Conservation (phyloP, 2,888 invertebrate genomes). For the Priocnemis perturbator region DNA sequence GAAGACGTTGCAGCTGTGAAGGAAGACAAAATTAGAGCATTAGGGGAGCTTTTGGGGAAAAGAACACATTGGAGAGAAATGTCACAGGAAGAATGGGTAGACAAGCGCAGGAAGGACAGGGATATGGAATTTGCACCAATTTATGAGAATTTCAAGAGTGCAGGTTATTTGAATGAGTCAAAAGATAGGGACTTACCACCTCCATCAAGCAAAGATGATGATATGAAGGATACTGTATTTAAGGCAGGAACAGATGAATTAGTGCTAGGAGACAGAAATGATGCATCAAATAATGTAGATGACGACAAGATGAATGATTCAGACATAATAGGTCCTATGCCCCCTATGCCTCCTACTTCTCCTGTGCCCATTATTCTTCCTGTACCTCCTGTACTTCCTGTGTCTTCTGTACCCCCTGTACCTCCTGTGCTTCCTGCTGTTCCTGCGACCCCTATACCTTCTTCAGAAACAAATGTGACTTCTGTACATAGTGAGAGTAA, state of each 20-base stretch:
- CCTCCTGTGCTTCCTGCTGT: no score
- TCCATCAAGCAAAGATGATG: conserved; percentile 12
- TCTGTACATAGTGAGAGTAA: no score
- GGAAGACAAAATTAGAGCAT: conserved; percentile 69
- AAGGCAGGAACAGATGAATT: no score
- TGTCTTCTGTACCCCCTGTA: no score
- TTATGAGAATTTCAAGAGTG: conserved; percentile 62
- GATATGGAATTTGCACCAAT: conserved; percentile 87
- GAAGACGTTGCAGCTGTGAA: conserved; percentile 59
- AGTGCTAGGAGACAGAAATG: not conserved
- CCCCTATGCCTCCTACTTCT: no score
- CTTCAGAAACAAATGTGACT: no score
- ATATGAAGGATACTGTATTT: not conserved
- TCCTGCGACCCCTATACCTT: no score
- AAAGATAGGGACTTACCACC: not conserved
- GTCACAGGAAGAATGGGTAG: conserved; percentile 87
- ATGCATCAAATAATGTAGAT: not conserved
- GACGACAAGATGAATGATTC: conserved; percentile 28
- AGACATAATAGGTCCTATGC: no score
- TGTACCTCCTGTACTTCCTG: no score
- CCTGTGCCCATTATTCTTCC: no score
- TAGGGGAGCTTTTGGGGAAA: conserved; percentile 71
- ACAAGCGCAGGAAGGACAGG: conserved; percentile 84
- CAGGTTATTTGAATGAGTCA: conserved; percentile 38
- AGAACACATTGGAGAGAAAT: conserved; percentile 79